phyloP scores from a whole-genome alignment of 2,888 invertebrate genomes.

The Molanna angustata region DNA sequence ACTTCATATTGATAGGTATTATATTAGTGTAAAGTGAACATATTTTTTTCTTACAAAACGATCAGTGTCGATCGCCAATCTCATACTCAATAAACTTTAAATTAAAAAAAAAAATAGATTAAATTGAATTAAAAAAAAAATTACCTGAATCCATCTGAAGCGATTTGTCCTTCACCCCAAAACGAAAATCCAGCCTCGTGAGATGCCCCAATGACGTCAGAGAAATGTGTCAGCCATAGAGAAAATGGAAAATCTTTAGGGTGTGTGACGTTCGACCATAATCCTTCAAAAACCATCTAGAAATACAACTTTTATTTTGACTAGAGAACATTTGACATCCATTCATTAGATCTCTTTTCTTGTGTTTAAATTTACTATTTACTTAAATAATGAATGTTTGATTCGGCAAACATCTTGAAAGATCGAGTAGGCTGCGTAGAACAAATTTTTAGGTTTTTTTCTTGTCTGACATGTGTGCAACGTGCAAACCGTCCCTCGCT shows the following conservation, averaged over 20 bases:
- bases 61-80: too few species aligned
- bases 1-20: too few species aligned
- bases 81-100: too few species aligned
- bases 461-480: too few species aligned
- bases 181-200: constrained; percentile 87
- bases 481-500: too few species aligned
- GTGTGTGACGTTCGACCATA: constrained; percentile 95
- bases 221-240: constrained; percentile 92
- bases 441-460: too few species aligned
- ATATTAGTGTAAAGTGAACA: too few species aligned
- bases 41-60: too few species aligned
- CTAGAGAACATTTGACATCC: too few species aligned
- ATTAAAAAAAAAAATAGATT: too few species aligned
- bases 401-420: neutral
- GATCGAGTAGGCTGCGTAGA: too few species aligned
- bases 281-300: constrained; percentile 82
- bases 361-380: neutral
- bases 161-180: constrained; percentile 86
- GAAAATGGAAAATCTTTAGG: constrained; percentile 94
- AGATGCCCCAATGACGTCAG: constrained; percentile 93
- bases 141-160: constrained; percentile 83
- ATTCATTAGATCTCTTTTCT: neutral
- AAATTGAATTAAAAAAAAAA: too few species aligned
- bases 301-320: constrained; percentile 5
- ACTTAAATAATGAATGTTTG: neutral